Percentiles rank a stretch among this genome's conserved stretches.
Evolutionary conservation across 2,888 invertebrate genomes (phyloP).

Genomic region (Drosophila tanythrix): DNA sequence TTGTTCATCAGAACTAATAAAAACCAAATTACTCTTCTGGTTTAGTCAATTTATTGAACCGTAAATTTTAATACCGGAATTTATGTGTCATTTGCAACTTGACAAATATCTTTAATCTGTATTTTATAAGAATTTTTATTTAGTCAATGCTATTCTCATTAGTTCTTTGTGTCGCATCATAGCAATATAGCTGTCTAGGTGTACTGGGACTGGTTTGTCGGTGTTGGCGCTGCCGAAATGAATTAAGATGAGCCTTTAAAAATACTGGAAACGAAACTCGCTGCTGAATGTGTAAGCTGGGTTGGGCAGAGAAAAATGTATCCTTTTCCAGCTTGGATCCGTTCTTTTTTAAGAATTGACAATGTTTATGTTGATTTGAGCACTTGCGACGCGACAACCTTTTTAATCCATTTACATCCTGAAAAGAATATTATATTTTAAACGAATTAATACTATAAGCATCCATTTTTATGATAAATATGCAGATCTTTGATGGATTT

Average conservation of each 20-base stretch:
- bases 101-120: background rate
- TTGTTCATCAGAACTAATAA: background rate
- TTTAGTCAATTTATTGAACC: constrained; percentile 18
- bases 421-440: constrained; percentile 5
- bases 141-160: constrained; percentile 48
- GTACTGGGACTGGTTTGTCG: constrained; percentile 47
- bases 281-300: constrained; percentile 57
- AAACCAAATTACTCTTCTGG: background rate
- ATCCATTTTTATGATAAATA: background rate
- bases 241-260: constrained; percentile 57
- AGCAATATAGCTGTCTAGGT: constrained; percentile 50
- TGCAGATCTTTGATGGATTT: background rate
- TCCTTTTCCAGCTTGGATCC: constrained; percentile 34
- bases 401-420: constrained; percentile 42
- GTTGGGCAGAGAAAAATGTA: constrained; percentile 28
- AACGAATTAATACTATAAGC: constrained; percentile 1
- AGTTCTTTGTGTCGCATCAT: constrained; percentile 36
- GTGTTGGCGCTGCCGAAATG: constrained; percentile 54
- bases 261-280: constrained; percentile 61
- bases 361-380: constrained; percentile 23
- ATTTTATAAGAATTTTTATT: background rate
- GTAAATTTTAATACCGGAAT: constrained; percentile 6
- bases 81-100: background rate
- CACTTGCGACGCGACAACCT: constrained; percentile 40
- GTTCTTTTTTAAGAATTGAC: constrained; percentile 29